Base-by-base conservation (phyloP, 2,113 vertebrate species). In the Prunella fulvescens region DNA sequence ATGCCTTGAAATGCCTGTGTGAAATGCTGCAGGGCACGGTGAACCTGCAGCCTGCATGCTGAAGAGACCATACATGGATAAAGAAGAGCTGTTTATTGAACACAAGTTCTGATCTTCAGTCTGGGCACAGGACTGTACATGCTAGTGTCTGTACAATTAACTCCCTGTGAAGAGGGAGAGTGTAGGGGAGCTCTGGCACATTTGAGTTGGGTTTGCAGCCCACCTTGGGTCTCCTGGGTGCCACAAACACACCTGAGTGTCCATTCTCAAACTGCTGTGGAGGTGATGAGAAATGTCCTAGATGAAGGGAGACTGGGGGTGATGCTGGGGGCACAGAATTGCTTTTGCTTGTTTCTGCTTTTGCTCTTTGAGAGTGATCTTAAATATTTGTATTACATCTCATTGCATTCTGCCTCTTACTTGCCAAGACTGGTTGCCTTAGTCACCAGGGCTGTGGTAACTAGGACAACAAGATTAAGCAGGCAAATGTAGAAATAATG, bases 391-490 rank as follows among this genome's bases (percentile, higher is more conserved):
- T 88, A 18, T 90, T 72, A 14, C 50, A 53, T 94, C 71, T 93
- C 53, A 11, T 44, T 86, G 47, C 6, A 4, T 94, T 92, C 66
- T 88, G 67, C 9, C 8, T 69, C 84, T 95, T 87, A 33, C 88
- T 92, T 94, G 77, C 87, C 83, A 88, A 65, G 77, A 51, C 76
- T 95, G 82, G 92, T 97, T 97, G 93, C 93, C 87, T 91, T 97
- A 96, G 96, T 92, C 90, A 96, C 92, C 67, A 39, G 73, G 74
- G 50, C 81, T 86, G 61, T 88, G 81, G 96, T 97, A 96, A 92
- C 92, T 92, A 93, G 60, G 95, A 93, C 93, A 91, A 96, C 95
- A 92, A 90, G 67, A 89, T n/a, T 40, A 61, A 92, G 83, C 73
- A 93, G 93, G 82, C 78, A 92, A 80, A 94, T 84, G 94, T 95